These are phyloP conservation scores for Thecophora atra DNA, from an alignment of 2,888 invertebrate species.

Conservation along the genomic window DNA sequence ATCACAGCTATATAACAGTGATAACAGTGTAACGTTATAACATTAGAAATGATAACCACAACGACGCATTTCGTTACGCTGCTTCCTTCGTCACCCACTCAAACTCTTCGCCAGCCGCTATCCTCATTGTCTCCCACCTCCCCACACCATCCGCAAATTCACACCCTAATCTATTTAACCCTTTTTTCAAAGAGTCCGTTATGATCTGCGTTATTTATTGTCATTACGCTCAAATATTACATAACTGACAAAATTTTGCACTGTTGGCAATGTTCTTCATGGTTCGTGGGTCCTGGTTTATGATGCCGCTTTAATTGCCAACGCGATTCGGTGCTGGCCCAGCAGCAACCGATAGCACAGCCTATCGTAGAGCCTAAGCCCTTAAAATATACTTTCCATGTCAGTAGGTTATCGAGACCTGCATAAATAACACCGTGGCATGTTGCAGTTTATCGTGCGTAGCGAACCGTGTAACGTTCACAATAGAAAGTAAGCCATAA, in stretches of 20 bases:
- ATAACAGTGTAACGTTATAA: too few relatives aligned
- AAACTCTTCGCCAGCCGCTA: too few relatives aligned
- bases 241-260: constrained; percentile 20
- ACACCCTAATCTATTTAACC: constrained; percentile 30
- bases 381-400: constrained; percentile 21
- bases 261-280: background rate
- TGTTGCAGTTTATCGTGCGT: background rate
- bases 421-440: background rate
- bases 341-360: too few relatives aligned
- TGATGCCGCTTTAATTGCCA: constrained; percentile 26
- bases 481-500: background rate
- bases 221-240: constrained; percentile 3
- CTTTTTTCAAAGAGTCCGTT: constrained; percentile 24
- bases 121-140: too few relatives aligned
- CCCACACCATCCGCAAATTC: too few relatives aligned
- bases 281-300: too few relatives aligned
- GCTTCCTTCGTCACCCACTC: background rate
- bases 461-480: background rate
- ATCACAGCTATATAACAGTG: too few relatives aligned
- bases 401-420: constrained; percentile 24
- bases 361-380: background rate
- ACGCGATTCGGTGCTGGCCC: too few relatives aligned
- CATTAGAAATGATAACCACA: background rate
- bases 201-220: constrained; percentile 28
- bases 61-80: constrained; percentile 3